Evolutionary conservation across 2,888 invertebrate genomes (phyloP).

Genomic region (Conchocele bisecta): DNA sequence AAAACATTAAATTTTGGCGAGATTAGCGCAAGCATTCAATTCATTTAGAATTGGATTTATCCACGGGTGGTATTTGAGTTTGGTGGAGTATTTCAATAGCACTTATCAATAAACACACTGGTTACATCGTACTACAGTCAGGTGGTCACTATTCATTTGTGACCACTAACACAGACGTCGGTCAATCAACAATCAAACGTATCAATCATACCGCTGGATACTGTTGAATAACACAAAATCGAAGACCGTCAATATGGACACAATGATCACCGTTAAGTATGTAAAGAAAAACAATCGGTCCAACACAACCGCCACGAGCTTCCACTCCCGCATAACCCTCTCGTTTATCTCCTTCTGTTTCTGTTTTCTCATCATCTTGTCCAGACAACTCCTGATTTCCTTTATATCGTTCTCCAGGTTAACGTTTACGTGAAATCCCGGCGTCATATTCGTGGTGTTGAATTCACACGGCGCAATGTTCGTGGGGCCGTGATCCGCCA

Average conservation of each 20-base stretch:
- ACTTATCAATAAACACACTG: no score
- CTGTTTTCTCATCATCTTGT: slow-evolving; percentile 69
- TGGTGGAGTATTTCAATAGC: no score
- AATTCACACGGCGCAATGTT: slow-evolving; percentile 8
- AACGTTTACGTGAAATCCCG: slow-evolving; percentile 42
- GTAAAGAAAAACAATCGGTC: slow-evolving; percentile 81
- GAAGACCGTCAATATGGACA: slow-evolving; percentile 79
- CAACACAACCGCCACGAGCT: slow-evolving; percentile 79
- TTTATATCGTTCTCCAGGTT: slow-evolving; percentile 76
- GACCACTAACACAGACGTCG: no score
- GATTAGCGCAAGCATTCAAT: no score
- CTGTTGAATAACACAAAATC: slow-evolving; percentile 58
- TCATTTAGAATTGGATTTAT: no score
- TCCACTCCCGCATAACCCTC: slow-evolving; percentile 78
- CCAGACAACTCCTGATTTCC: slow-evolving; percentile 74
- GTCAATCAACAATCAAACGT: background rate
- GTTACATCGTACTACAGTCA: no score
- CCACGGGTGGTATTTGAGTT: no score
- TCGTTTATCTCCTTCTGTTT: slow-evolving; percentile 74
- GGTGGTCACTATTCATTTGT: no score
- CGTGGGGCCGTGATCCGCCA: slow-evolving; percentile 24
- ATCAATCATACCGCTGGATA: slow-evolving; percentile 18
- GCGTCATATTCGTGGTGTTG: slow-evolving; percentile 5
- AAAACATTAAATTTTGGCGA: no score
- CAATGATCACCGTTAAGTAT: slow-evolving; percentile 77